Evolutionary conservation across 1,140 invertebrate species (phyloP).

Genomic region (Drosophila elegans): DNA sequence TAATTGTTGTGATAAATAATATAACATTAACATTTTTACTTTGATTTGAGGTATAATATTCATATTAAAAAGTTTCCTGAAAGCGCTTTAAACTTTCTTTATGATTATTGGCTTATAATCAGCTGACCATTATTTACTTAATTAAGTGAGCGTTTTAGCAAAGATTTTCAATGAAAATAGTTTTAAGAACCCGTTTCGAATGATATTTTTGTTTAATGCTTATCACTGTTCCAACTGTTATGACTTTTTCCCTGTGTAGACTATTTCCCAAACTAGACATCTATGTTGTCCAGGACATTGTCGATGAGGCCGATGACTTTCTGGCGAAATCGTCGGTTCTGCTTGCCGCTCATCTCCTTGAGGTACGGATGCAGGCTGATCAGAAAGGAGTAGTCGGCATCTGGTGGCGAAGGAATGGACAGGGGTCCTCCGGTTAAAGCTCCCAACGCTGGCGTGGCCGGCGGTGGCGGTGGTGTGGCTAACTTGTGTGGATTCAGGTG

Average conservation of each 20-base stretch:
- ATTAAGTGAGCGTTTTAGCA: too few relatives aligned
- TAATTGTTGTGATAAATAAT: too few relatives aligned
- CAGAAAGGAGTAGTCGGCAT: constrained; percentile 78
- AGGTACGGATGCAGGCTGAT: constrained; percentile 80
- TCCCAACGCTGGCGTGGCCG: constrained; percentile 9
- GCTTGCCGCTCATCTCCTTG: constrained; percentile 80
- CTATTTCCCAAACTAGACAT: constrained; percentile 19
- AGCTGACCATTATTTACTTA: too few relatives aligned
- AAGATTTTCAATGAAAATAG: too few relatives aligned
- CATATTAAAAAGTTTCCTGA: too few relatives aligned
- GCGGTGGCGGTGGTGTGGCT: constrained; percentile 28
- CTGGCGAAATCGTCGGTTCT: constrained; percentile 76
- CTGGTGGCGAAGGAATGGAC: constrained; percentile 40
- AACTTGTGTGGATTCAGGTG: constrained; percentile 23
- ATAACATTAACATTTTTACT: too few relatives aligned
- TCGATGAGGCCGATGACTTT: constrained; percentile 78
- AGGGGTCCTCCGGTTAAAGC: background rate
- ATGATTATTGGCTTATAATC: too few relatives aligned
- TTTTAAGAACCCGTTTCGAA: too few relatives aligned
- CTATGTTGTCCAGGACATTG: constrained; percentile 72
- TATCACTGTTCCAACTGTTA: background rate
- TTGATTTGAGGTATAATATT: too few relatives aligned
- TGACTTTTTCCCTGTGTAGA: background rate
- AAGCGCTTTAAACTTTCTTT: too few relatives aligned
- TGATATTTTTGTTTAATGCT: background rate